These are phyloP conservation scores for Allacma fusca DNA, from an alignment of 2,888 invertebrate species.

Conservation along the genomic window DNA sequence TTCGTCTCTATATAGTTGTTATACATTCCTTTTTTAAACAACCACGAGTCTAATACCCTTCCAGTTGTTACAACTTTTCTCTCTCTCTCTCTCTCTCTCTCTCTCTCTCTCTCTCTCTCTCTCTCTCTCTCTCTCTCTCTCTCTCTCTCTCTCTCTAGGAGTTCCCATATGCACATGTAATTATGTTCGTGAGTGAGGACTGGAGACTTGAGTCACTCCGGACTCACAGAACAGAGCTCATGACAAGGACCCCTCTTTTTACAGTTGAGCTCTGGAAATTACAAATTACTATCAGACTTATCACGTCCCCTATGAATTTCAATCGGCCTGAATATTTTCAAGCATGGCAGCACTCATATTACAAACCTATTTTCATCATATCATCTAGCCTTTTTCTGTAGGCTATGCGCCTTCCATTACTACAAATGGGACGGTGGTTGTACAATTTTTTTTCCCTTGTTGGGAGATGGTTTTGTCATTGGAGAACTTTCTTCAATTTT, in stretches of 20 bases:
- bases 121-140: constrained; percentile 31
- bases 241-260: not conserved
- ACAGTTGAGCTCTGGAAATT: constrained; percentile 38
- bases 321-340: constrained; percentile 54
- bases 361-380: constrained; percentile 49
- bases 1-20: too few relatives aligned
- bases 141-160: not conserved
- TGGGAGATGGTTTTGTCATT: not conserved
- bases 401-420: not conserved
- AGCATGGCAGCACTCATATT: constrained; percentile 53
- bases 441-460: not conserved
- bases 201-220: constrained; percentile 27
- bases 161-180: too few relatives aligned
- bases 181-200: too few relatives aligned
- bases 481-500: too few relatives aligned
- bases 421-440: not conserved
- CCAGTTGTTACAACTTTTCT: constrained; percentile 39
- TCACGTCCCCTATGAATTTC: constrained; percentile 56
- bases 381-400: constrained; percentile 14
- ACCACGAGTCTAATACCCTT: constrained; percentile 41
- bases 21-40: not conserved
- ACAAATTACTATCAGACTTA: constrained; percentile 48
- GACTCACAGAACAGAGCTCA: not conserved
- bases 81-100: constrained; percentile 25
- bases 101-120: constrained; percentile 21